phyloP scores from a whole-genome alignment of 2,113 vertebrate genomes.

The Petaurus breviceps region DNA sequence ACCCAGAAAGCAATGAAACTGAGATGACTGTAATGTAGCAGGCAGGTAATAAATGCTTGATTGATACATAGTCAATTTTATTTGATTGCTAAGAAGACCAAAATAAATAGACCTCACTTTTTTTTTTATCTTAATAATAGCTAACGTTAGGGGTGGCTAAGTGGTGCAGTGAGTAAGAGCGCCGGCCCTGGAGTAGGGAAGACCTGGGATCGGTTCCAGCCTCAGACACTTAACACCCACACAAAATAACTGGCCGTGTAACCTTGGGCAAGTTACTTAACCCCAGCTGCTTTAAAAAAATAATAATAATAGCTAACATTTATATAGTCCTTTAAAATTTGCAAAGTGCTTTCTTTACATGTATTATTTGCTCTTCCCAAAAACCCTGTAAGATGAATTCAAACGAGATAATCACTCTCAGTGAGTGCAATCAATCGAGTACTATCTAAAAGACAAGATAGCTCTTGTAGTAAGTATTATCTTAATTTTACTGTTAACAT shows the following conservation, averaged over 20 bases:
- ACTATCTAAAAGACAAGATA: slow-evolving; percentile 19
- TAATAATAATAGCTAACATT: background rate
- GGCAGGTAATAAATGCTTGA: background rate
- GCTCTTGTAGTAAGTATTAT: background rate
- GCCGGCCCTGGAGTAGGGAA: too few relatives aligned
- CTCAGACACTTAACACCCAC: too few relatives aligned
- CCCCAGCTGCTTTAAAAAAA: too few relatives aligned
- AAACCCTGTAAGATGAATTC: background rate
- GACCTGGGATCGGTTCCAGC: too few relatives aligned
- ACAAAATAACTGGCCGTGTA: too few relatives aligned
- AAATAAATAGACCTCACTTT: background rate
- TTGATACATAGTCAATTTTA: background rate
- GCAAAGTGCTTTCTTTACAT: background rate
- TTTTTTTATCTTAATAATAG: background rate
- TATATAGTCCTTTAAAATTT: background rate
- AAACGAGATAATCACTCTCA: background rate
- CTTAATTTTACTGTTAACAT: slow-evolving; percentile 9
- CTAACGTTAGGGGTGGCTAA: too few relatives aligned
- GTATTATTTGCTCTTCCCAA: background rate
- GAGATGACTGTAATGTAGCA: background rate
- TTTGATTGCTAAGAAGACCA: background rate
- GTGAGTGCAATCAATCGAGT: slow-evolving; percentile 26
- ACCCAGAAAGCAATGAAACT: slow-evolving; percentile 9
- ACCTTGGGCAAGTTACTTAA: too few relatives aligned
- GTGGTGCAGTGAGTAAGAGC: too few relatives aligned